Conservation (phyloP, 2,113 vertebrate genomes). For the Passer domesticus region DNA sequence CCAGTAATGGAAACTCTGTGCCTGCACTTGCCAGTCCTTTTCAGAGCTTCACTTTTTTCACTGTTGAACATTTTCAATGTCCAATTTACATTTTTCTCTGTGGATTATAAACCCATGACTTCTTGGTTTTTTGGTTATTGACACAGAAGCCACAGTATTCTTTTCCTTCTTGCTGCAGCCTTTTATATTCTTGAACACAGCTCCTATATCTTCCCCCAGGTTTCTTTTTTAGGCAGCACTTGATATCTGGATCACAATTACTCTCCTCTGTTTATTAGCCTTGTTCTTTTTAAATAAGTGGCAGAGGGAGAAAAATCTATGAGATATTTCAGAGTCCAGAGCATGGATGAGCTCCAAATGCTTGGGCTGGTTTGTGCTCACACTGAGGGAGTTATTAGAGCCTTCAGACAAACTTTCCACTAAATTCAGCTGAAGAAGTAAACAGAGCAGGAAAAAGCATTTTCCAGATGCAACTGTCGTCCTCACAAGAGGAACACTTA, state of each 20-base stretch:
- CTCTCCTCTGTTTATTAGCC: not conserved
- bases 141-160: not conserved
- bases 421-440: not conserved
- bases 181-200: not conserved
- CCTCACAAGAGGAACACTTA: not conserved
- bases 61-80: not conserved
- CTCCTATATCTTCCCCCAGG: not conserved
- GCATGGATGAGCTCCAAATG: not conserved
- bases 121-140: not conserved
- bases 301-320: not conserved
- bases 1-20: not conserved
- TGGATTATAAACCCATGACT: not conserved
- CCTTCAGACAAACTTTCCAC: not conserved
- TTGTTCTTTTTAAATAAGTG: not conserved
- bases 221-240: constrained; percentile 12
- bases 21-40: not conserved
- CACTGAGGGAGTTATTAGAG: not conserved
- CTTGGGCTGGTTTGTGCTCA: not conserved
- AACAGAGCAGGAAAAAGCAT: not conserved
- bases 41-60: not conserved
- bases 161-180: not conserved
- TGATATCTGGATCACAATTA: not conserved
- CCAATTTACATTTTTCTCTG: not conserved
- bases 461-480: not conserved
- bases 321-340: not conserved